Evolutionary conservation across 2,797 vertebrate genomes (phyloP).

Genomic region (Pseudochirops cupreus): DNA sequence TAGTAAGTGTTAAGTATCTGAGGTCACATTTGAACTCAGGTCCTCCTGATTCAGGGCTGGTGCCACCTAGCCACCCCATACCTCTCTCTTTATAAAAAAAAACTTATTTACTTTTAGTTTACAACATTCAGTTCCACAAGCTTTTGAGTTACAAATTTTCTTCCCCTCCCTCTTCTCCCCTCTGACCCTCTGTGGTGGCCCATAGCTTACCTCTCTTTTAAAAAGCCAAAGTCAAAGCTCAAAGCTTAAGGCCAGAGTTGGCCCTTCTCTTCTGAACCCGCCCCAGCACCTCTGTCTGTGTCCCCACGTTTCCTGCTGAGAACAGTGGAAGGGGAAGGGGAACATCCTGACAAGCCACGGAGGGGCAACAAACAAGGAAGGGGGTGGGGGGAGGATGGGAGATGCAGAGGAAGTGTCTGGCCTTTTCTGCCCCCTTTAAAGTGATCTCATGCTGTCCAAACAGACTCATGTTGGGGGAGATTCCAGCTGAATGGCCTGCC

Average conservation of each 20-base stretch:
- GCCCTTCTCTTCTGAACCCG: not conserved
- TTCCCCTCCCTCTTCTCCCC: too few relatives aligned
- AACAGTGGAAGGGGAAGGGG: not conserved
- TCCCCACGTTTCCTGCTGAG: conserved; percentile 17
- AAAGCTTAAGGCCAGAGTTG: conserved; percentile 3
- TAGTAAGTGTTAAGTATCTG: too few relatives aligned
- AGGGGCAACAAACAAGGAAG: not conserved
- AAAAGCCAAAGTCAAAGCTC: not conserved
- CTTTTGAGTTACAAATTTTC: too few relatives aligned
- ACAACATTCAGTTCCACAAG: too few relatives aligned
- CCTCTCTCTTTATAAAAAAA: too few relatives aligned
- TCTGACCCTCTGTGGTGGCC: too few relatives aligned
- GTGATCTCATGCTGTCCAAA: conserved; percentile 31
- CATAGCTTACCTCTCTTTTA: not conserved
- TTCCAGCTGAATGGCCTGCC: not conserved
- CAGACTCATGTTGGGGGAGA: conserved; percentile 2
- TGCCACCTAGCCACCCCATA: too few relatives aligned
- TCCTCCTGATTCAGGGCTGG: too few relatives aligned
- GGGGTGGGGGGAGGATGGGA: not conserved
- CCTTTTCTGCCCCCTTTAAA: not conserved
- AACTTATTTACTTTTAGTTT: too few relatives aligned
- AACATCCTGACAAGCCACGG: not conserved
- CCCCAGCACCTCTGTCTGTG: conserved; percentile 2
- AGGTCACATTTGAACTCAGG: too few relatives aligned
- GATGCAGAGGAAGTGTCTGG: conserved; percentile 4